phyloP scores from a whole-genome alignment of 2,888 invertebrate genomes.

The Drosophila meridionalis region DNA sequence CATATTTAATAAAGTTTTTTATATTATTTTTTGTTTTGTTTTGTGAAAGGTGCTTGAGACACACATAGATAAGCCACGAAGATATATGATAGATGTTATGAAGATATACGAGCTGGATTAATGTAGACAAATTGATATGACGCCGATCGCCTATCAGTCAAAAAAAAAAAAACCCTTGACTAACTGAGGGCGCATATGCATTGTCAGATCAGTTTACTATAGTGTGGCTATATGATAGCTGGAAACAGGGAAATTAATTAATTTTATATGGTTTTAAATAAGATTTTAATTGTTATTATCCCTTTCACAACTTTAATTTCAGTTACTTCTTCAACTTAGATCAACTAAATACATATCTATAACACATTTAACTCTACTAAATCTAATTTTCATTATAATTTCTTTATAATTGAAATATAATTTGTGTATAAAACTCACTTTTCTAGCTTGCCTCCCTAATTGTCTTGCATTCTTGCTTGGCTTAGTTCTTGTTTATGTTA shows the following conservation, averaged over 20 bases:
- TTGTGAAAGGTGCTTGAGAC: conserved; percentile 11
- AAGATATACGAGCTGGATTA: not conserved
- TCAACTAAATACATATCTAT: too few relatives aligned
- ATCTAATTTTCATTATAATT: not conserved
- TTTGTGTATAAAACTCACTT: not conserved
- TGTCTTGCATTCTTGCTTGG: not conserved
- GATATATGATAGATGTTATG: conserved; percentile 3
- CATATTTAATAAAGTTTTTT: conserved; percentile 15
- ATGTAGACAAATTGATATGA: conserved; percentile 4
- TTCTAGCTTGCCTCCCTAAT: not conserved
- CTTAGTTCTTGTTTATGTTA: conserved; percentile 7
- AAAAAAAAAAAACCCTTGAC: not conserved
- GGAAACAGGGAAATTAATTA: too few relatives aligned
- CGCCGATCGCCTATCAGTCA: conserved; percentile 8
- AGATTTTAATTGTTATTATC: too few relatives aligned
- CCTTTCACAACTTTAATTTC: too few relatives aligned
- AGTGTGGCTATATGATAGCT: not conserved
- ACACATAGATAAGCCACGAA: not conserved
- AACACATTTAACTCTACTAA: not conserved
- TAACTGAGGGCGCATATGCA: not conserved
- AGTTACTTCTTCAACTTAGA: too few relatives aligned
- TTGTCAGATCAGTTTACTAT: not conserved
- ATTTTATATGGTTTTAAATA: too few relatives aligned
- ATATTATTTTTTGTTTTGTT: not conserved
- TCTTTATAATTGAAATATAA: not conserved